Base-by-base conservation (phyloP, 1,140 invertebrate genomes). In the Zaprionus capensis region DNA sequence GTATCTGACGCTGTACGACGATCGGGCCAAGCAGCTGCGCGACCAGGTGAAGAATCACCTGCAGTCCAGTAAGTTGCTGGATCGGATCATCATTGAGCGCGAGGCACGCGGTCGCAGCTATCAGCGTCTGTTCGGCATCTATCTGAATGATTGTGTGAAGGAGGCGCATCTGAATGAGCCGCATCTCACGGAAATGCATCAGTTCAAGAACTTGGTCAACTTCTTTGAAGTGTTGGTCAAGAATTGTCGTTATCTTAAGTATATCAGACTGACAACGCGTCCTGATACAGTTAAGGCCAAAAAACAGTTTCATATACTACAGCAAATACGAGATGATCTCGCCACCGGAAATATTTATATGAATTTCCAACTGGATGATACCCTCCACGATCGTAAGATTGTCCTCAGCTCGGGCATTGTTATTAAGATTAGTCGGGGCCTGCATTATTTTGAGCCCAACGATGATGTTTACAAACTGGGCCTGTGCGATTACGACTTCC, bases 121-220 rank as follows among this genome's bases (percentile, higher is more conserved):
- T 74, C 78, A 91, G 64, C 79, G 88, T 4, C 65, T 91, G 46
- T 77, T 91, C n/a, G 88, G 81, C 1, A 61, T 58, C n/a, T 91
- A 91, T 61, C 53, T 91, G 53, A 77, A 91, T 59, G 83, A 91
- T 6, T 62, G 36, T 9, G 88, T 91, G 2, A 71, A 78, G 22
- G 83, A 91, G 66, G 88, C 74, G 14, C 88, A 91, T 51, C 57
- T 91, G 36, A 91, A 91, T 46, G 88, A 91, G 53, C 88, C 88
- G 2, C 67, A 80, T 55, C 81, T 91, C 2, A 76, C 76, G 5
- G 81, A 91, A 44, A 49, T 65, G 57, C 56, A 76, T 12, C 88
- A 91, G n/a, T 81, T 84, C 31, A 67, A 82, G 26, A 82, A 91
- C 56, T 65, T 91, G 14, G 1, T 91, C 0, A 82, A 91, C 53